Evolutionary conservation across 1,140 invertebrate species (phyloP).

Genomic region (Drosophila arizonae): DNA sequence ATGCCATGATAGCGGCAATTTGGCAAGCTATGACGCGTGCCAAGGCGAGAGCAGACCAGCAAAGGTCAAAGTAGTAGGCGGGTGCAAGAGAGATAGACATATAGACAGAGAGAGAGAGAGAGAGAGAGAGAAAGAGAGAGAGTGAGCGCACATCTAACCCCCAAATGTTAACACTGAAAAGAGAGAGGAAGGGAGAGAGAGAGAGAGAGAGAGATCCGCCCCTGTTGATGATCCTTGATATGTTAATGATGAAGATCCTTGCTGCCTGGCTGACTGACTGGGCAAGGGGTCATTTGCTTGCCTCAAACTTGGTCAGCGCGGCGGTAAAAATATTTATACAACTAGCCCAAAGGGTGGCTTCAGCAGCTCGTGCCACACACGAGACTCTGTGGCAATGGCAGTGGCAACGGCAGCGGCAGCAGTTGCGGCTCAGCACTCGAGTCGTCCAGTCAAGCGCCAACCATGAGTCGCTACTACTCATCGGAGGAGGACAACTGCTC

Average conservation of each 20-base stretch:
- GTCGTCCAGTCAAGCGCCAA: slow-evolving; percentile 33
- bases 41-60: slow-evolving; percentile 27
- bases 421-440: slow-evolving; percentile 64
- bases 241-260: slow-evolving; percentile 72
- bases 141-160: slow-evolving; percentile 56
- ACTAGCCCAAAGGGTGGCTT: slow-evolving; percentile 42
- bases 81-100: slow-evolving; percentile 15
- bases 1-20: slow-evolving; percentile 81
- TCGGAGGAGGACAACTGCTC: slow-evolving; percentile 72
- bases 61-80: slow-evolving; percentile 64
- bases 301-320: slow-evolving; percentile 69
- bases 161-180: slow-evolving; percentile 37
- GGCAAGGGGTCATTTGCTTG: slow-evolving; percentile 70
- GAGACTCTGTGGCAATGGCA: slow-evolving; percentile 31
- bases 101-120: slow-evolving; percentile 3
- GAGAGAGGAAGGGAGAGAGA: slow-evolving; percentile 6
- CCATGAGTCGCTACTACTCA: slow-evolving; percentile 71
- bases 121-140: background rate
- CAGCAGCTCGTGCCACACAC: slow-evolving; percentile 31
- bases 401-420: too few relatives aligned
- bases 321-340: slow-evolving; percentile 74
- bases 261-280: slow-evolving; percentile 7
- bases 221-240: slow-evolving; percentile 68
- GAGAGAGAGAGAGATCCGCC: slow-evolving; percentile 31
- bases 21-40: slow-evolving; percentile 80